phyloP scores from a whole-genome alignment of 1,140 invertebrate genomes.

The Tyrophagus putrescentiae region DNA sequence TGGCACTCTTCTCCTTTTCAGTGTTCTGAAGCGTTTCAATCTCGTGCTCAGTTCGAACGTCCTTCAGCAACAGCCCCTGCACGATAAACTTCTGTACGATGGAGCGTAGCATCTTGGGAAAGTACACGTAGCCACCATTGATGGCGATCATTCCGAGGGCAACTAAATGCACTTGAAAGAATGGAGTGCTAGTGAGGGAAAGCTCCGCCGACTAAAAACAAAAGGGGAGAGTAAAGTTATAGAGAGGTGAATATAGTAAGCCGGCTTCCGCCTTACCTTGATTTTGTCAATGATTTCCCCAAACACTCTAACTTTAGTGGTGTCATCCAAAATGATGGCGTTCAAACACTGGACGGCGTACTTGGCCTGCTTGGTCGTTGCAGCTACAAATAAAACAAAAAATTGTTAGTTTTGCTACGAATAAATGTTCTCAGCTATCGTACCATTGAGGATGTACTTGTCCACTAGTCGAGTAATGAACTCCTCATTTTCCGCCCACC shows the following conservation, averaged over 20 bases:
- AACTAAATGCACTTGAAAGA: conserved; percentile 83
- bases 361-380: conserved; percentile 82
- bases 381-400: conserved; percentile 31
- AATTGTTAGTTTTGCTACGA: background rate
- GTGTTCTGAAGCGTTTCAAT: conserved; percentile 21
- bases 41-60: conserved; percentile 31
- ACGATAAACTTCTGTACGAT: conserved; percentile 88
- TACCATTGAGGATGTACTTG: conserved; percentile 23
- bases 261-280: conserved; percentile 36
- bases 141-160: conserved; percentile 83
- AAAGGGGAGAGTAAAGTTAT: conserved; percentile 1
- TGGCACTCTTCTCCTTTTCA: conserved; percentile 19
- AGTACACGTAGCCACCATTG: conserved; percentile 68
- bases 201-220: conserved; percentile 35
- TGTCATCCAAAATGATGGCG: conserved; percentile 47
- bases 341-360: conserved; percentile 85
- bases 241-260: background rate
- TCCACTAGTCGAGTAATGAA: conserved; percentile 21
- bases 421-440: background rate
- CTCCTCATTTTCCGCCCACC: conserved; percentile 23
- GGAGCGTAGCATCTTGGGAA: conserved; percentile 65
- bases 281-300: conserved; percentile 55
- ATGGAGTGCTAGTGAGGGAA: conserved; percentile 51
- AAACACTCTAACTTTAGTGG: conserved; percentile 54
- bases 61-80: conserved; percentile 81